Conservation (phyloP, 2,113 vertebrate species). For the Thalassarche chlororhynchos region DNA sequence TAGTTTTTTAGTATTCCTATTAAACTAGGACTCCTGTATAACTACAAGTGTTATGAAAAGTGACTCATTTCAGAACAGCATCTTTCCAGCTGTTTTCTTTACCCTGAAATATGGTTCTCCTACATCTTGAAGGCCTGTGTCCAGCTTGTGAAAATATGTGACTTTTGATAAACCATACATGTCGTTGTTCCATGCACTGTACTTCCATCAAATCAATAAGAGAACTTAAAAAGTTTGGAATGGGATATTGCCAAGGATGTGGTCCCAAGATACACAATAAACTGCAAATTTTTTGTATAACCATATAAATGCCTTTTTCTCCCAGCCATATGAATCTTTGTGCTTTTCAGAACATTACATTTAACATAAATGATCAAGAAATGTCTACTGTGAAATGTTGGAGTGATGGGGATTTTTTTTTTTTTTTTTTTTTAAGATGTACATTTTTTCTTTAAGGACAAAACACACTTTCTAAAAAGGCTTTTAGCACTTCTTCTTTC, state of each 20-base stretch:
- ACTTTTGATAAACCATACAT: neutral
- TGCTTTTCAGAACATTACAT: neutral
- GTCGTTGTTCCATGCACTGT: neutral
- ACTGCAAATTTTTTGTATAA: neutral
- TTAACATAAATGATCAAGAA: conserved; percentile 18
- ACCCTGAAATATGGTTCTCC: neutral
- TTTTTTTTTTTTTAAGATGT: neutral
- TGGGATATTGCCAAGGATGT: neutral
- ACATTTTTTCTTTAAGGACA: neutral
- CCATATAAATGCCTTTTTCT: neutral
- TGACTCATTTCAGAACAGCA: neutral
- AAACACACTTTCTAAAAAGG: conserved; percentile 4
- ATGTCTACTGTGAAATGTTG: neutral
- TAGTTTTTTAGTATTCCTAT: neutral
- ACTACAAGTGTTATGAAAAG: neutral
- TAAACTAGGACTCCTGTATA: neutral
- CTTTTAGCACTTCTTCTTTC: conserved; percentile 53
- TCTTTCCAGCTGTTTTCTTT: neutral
- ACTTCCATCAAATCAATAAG: neutral
- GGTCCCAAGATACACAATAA: neutral
- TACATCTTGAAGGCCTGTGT: neutral
- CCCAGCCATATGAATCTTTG: neutral
- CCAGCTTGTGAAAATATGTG: neutral
- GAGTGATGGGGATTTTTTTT: neutral
- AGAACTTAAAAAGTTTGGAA: neutral